Evolutionary conservation across 2,888 invertebrate genomes (phyloP).

Genomic region (Hemithea aestivaria): DNA sequence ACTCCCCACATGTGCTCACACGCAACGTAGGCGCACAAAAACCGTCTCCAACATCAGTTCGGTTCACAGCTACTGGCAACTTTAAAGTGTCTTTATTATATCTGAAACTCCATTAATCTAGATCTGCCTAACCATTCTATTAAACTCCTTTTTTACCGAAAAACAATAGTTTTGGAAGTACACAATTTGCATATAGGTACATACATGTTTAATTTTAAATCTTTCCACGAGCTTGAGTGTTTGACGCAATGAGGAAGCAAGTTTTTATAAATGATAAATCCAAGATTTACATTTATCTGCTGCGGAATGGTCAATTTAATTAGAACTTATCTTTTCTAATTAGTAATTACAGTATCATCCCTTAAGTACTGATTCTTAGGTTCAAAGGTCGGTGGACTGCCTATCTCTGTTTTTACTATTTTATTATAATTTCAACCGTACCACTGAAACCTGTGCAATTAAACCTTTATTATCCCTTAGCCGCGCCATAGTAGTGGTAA

Average conservation of each 20-base stretch:
- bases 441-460: conserved; percentile 49
- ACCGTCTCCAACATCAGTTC: conserved; percentile 45
- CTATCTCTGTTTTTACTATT: conserved; percentile 26
- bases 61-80: conserved; percentile 28
- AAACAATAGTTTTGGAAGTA: too few species aligned
- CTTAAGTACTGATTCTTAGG: conserved; percentile 10
- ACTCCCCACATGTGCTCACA: conserved; percentile 69
- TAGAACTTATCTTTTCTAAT: not conserved
- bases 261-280: not conserved
- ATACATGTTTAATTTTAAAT: not conserved
- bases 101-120: too few species aligned
- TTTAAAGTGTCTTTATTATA: too few species aligned
- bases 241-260: not conserved
- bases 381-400: conserved; percentile 22
- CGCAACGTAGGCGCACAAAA: conserved; percentile 57
- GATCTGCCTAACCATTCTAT: too few species aligned
- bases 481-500: conserved; percentile 44
- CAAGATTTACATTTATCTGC: too few species aligned
- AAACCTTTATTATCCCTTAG: conserved; percentile 56
- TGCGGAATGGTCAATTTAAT: not conserved
- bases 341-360: too few species aligned
- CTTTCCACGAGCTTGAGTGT: too few species aligned
- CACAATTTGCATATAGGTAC: not conserved
- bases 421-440: conserved; percentile 43
- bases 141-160: too few species aligned